A percentile compares a stretch with the other conserved stretches of the same genome.
Conservation (phyloP, 2,888 invertebrate species). For the Furcula furcula region DNA sequence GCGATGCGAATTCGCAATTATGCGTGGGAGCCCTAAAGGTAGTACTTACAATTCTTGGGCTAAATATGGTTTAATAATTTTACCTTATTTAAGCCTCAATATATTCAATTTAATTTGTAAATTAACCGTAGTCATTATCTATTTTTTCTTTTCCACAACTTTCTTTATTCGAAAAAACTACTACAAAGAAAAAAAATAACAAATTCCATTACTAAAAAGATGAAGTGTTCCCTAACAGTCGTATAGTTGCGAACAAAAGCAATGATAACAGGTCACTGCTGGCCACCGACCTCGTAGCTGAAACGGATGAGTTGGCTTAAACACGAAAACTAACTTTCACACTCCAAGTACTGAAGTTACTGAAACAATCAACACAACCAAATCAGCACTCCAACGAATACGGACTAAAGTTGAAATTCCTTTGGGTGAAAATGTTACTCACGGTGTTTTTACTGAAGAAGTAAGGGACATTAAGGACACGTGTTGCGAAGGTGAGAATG, state of each 20-base stretch:
- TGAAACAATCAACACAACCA: neutral
- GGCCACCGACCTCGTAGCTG: slow-evolving; percentile 39
- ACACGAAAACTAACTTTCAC: slow-evolving; percentile 39
- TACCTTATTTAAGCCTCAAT: too few relatives aligned
- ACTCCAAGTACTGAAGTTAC: slow-evolving; percentile 2
- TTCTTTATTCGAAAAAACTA: too few relatives aligned
- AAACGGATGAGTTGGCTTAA: slow-evolving; percentile 52
- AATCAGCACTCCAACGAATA: neutral
- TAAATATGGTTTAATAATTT: too few relatives aligned
- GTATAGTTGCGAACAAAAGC: slow-evolving; percentile 33
- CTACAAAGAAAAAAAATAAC: neutral
- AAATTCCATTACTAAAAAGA: slow-evolving; percentile 16
- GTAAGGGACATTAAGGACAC: slow-evolving; percentile 54
- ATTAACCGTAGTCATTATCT: too few relatives aligned
- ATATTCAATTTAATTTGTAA: too few relatives aligned
- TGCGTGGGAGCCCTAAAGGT: too few relatives aligned
- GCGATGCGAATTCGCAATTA: too few relatives aligned
- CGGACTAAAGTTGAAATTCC: slow-evolving; percentile 1
- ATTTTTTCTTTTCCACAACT: too few relatives aligned
- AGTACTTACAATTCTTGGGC: too few relatives aligned
- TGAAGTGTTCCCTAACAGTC: slow-evolving; percentile 27
- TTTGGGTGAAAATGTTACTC: neutral
- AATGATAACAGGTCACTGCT: slow-evolving; percentile 42
- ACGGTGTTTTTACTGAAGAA: slow-evolving; percentile 7
- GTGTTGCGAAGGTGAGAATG: slow-evolving; percentile 66